Base-by-base conservation (phyloP, 2,113 vertebrate species). In the Gyps fulvus region DNA sequence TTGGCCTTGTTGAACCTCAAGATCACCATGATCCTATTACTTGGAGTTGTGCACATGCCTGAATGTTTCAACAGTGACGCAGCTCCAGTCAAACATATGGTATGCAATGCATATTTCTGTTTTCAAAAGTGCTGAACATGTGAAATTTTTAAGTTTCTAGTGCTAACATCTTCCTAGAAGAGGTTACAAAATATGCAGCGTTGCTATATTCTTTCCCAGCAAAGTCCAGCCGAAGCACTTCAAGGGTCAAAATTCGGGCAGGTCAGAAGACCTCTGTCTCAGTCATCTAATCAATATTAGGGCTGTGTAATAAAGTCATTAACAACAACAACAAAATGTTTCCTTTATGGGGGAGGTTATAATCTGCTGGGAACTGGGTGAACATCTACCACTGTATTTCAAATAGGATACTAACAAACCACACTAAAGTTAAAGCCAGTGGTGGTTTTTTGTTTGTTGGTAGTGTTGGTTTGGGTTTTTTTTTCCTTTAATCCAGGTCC, bases 81-180 rank as follows among this genome's bases (percentile, higher is more conserved):
- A 69, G 40, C 47, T 49, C 63, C 70, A 71, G 26, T 36, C 50
- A 70, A 52, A 43, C 40, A 26, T 5, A 18, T 6, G 38, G 47
- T 3, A 43, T 10, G 15, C 15, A 50, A 69, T 3, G 10, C 5
- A 6, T 26, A 31, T 17, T 31, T 42, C 47, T 59, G 0, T 38
- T 83, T 49, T 7, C 59, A 10, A 26, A 34, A 34, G 54, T 16
- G 34, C 55, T 54, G 55, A 40, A 16, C 36, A 20, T 2, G 1
- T 13, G 50, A 40, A 43, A n/a, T 40, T 36, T 67, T 63, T 27
- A 77, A 18, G 22, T 38, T 82, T 52, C 67, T 47, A 62, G 20
- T 1, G 1, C 20, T 63, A 76, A 45, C 29, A 50, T 22, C 34
- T 66, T 80, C 73, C 67, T 62, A 62, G 26, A 73, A 72, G 12